Percentiles rank a stretch among this genome's conserved stretches.
Conservation (phyloP, 2,888 invertebrate species). For the Eupithecia dodoneata region DNA sequence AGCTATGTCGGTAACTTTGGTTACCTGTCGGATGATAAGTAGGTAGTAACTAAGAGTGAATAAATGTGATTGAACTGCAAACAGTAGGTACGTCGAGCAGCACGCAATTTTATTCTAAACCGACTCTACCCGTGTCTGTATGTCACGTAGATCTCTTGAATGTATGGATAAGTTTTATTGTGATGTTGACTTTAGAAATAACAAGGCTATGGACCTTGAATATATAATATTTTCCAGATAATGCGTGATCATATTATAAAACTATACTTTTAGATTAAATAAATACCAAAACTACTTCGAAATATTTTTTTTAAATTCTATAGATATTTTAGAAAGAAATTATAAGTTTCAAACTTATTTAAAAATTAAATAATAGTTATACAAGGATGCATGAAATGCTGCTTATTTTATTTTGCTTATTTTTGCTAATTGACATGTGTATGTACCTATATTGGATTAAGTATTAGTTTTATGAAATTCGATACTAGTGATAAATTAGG, state of each 20-base stretch:
- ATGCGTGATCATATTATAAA: neutral
- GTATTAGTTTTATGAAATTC: too few relatives aligned
- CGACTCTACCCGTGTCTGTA: neutral
- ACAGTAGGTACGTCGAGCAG: neutral
- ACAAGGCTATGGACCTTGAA: constrained; percentile 12
- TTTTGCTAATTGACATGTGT: too few relatives aligned
- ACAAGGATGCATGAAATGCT: too few relatives aligned
- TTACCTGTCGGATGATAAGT: too few relatives aligned
- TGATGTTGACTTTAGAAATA: constrained; percentile 26
- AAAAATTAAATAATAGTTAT: too few relatives aligned
- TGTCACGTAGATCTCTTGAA: constrained; percentile 53
- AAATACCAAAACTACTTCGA: neutral
- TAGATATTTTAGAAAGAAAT: neutral
- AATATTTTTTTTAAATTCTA: neutral
- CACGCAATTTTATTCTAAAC: neutral
- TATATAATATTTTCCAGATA: neutral
- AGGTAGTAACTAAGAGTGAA: neutral
- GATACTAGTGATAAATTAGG: too few relatives aligned
- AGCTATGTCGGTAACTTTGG: too few relatives aligned
- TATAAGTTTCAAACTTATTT: neutral
- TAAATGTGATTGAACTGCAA: neutral
- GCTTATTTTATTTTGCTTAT: too few relatives aligned
- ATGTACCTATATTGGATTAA: too few relatives aligned
- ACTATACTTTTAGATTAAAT: neutral
- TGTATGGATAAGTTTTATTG: constrained; percentile 32